Evolutionary conservation across 92 coral and sea anemone species (phyloP), one percentile per base, ranked within the genome.

Genomic region (Pocillopora meandrina): DNA sequence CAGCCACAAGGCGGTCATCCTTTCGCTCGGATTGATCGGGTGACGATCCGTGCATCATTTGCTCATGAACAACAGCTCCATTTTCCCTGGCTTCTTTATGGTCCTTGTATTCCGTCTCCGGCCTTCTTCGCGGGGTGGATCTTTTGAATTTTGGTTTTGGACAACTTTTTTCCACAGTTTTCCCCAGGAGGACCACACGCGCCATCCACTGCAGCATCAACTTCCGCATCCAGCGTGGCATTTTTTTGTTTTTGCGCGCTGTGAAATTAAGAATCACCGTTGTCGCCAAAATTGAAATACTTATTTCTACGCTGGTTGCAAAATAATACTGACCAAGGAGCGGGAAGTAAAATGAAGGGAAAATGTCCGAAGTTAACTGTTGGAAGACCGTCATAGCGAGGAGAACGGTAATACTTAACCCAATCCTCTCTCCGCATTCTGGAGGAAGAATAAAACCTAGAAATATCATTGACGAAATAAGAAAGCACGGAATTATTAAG

Each of bases 321-420:
- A 93, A 86, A 73, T 93, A 93, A 65, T 93, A 93, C 86, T 93
- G 97, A 5, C 91, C 97, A 8, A 93, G 93, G 21, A 93, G 78
- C 8, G 97, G 97, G 71, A 93, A 91, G 69, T 89, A 95, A 78
- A 89, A 93, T 2, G 93, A 89, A 21, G 97, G 97, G 79, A 93
- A 91, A 18, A 93, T 93, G n/a, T 66, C 82, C 13, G 94, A 80
- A 5, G 97, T 89, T n/a, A 93, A 87, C 81, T 93, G 97, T 87
- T 93, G 97, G 65, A 93, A 93, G 10, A 93, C 97, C 0, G 97
- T 93, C 97, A 93, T 93, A 0, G 97, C 97, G 10, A 93, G 78
- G 5, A 93, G 84, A 2, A 93, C 97, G 0, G 97, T 93, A 12
- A 93, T 93, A 71, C 97, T 89, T 61, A 93, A 74, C 9, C 97